These are phyloP conservation scores for Stomorhina lunata DNA, from an alignment of 2,888 invertebrate genomes.

Conservation along the genomic window DNA sequence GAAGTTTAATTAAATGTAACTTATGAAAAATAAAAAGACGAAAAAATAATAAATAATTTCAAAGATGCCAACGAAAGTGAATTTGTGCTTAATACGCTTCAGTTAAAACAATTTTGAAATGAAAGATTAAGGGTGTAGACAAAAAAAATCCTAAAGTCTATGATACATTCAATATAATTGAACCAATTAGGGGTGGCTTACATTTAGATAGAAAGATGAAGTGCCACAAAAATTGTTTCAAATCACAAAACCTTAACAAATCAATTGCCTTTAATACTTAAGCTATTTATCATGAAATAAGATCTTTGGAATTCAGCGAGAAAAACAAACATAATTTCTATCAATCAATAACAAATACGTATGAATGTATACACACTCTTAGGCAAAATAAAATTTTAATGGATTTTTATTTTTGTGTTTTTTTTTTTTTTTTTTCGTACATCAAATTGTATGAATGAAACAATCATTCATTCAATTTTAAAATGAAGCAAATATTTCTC, in stretches of 20 bases:
- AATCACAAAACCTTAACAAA: background rate
- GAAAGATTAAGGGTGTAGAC: background rate
- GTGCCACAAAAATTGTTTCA: background rate
- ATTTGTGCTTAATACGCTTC: background rate
- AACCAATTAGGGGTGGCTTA: background rate
- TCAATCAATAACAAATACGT: background rate
- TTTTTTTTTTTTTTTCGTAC: background rate
- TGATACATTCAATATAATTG: background rate
- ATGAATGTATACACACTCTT: background rate
- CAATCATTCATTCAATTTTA: slow-evolving; percentile 18
- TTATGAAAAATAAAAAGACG: background rate
- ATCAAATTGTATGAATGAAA: slow-evolving; percentile 23
- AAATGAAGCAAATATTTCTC: slow-evolving; percentile 33
- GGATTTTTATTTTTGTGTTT: background rate
- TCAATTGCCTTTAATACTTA: slow-evolving; percentile 4
- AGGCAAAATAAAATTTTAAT: slow-evolving; percentile 15
- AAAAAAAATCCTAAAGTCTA: background rate
- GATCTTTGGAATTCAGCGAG: background rate
- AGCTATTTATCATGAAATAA: slow-evolving; percentile 14
- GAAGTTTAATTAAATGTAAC: slow-evolving; percentile 32
- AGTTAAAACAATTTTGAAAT: background rate
- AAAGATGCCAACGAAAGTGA: background rate
- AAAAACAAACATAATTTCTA: background rate
- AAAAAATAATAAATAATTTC: background rate
- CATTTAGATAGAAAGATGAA: no score